Evolutionary conservation across 2,113 vertebrate genomes (phyloP), one percentile per base, ranked within the genome.

Genomic region (Toxotes jaculatrix): DNA sequence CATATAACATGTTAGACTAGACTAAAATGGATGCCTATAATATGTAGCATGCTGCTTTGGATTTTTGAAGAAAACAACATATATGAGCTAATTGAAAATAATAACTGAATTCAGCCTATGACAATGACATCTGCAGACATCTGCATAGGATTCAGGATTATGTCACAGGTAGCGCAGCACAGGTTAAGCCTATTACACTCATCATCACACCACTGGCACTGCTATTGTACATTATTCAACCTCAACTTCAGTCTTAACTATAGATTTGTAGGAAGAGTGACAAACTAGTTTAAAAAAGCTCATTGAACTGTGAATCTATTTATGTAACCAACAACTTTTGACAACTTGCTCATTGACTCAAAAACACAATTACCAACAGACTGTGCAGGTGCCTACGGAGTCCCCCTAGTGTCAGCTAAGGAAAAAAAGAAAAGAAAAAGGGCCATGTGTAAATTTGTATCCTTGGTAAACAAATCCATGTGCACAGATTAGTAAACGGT

Each of bases 181-280:
- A 40, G 49, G 56, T 21, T 21, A 31, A 23, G n/a, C 49, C 60
- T 7, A 59, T 21, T n/a, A 17, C 59, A 64, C 38, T 61, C 60
- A 66, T 38, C 36, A 31, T 63, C 67, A 36, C 43, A 45, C 19
- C 11, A 7, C 56, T 56, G 40, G 9, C 23, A 21, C 71, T 59
- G 21, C 31, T 65, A 38, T 66, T 38, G 57, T 38, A 66, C 66
- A 34, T 53, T 49, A 68, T 16, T 65, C 4, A 67, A 63, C 21
- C 72, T 59, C 12, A 56, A 21, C 68, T 65, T 80, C 11, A 66
- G 6, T 62, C 23, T 11, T 14, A 49, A 27, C 32, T n/a, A 67
- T 17, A 45, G 43, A 66, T 80, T 55, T 87, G 14, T 16, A 23
- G 53, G 45, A 61, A 21, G 57, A 71, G 36, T 55, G 49, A 73